Evolutionary conservation across 2,888 invertebrate species (phyloP).

Genomic region (Sarcophaga variegata): DNA sequence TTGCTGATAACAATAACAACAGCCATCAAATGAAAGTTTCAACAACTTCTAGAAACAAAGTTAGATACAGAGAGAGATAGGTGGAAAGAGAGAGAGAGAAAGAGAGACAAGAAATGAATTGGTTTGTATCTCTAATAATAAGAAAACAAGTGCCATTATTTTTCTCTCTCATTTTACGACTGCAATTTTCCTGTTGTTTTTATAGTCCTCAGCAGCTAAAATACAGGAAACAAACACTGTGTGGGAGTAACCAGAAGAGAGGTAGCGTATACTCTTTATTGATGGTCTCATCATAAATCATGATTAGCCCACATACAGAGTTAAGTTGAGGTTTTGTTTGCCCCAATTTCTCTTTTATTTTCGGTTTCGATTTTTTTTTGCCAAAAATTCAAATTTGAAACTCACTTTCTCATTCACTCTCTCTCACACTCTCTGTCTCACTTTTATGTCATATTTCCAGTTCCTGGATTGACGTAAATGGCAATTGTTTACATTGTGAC

Average conservation of each 20-base stretch:
- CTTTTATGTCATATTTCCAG: not conserved
- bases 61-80: not conserved
- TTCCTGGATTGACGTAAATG: not conserved
- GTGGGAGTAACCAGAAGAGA: not conserved
- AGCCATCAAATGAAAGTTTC: not conserved
- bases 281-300: conserved; percentile 67
- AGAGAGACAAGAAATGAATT: not conserved
- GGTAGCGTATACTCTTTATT: conserved; percentile 49
- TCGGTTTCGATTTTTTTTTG: not conserved
- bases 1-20: not conserved
- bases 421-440: too few species aligned
- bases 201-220: not conserved
- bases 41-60: not conserved
- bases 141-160: not conserved
- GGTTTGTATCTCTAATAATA: not conserved
- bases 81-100: not conserved
- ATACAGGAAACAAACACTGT: not conserved
- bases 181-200: not conserved
- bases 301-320: conserved; percentile 53
- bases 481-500: not conserved
- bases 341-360: too few species aligned
- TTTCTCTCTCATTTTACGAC: not conserved
- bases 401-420: not conserved
- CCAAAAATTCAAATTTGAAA: conserved; percentile 25
- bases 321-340: not conserved